phyloP scores from a whole-genome alignment of 1,140 invertebrate genomes.

The Battus philenor region DNA sequence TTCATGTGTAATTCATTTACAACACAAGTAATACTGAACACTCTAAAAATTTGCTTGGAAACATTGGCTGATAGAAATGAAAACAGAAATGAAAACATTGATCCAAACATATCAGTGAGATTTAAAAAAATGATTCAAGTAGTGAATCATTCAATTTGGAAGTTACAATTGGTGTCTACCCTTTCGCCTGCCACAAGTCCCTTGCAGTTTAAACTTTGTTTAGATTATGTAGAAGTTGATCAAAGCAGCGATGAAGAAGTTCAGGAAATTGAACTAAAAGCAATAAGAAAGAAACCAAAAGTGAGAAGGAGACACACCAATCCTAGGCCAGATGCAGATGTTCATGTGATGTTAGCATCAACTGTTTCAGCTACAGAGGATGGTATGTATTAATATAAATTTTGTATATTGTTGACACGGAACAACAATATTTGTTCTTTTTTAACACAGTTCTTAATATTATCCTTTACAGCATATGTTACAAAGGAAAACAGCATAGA shows the following conservation, averaged over 20 bases:
- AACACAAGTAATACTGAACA: constrained; percentile 62
- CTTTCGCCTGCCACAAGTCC: constrained; percentile 59
- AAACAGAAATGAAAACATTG: constrained; percentile 27
- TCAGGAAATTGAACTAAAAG: constrained; percentile 39
- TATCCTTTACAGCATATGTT: constrained; percentile 44
- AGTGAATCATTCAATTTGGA: constrained; percentile 69
- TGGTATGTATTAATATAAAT: too few relatives aligned
- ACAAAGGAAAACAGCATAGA: constrained; percentile 51
- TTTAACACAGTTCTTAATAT: too few relatives aligned
- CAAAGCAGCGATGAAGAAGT: constrained; percentile 68
- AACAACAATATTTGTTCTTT: neutral
- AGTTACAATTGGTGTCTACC: constrained; percentile 66
- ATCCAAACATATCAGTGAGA: constrained; percentile 30
- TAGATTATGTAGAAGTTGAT: constrained; percentile 67
- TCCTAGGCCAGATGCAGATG: constrained; percentile 48
- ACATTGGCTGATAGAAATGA: constrained; percentile 42
- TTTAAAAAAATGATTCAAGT: constrained; percentile 54
- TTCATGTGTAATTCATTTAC: constrained; percentile 67
- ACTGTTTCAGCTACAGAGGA: constrained; percentile 58
- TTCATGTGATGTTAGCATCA: constrained; percentile 57
- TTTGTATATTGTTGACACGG: neutral
- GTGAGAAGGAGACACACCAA: constrained; percentile 49
- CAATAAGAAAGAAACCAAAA: constrained; percentile 56
- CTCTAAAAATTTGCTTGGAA: constrained; percentile 65
- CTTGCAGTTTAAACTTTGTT: constrained; percentile 51